Evolutionary conservation across 2,888 invertebrate genomes (phyloP).

Genomic region (Strigamia transsilvanica): DNA sequence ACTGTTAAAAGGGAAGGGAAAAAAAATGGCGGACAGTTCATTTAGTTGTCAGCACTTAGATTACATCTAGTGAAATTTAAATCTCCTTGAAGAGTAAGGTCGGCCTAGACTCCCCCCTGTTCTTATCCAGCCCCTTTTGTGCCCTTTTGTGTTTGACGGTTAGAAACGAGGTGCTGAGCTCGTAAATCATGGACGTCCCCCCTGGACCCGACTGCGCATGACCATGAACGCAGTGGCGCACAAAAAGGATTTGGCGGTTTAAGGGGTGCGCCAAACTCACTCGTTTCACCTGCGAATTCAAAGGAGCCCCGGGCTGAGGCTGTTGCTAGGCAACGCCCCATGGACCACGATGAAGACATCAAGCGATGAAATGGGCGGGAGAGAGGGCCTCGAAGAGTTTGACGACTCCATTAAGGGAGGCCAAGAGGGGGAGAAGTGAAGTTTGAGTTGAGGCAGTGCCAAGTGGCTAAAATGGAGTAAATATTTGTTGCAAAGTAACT

Average conservation of each 20-base stretch:
- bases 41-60: slow-evolving; percentile 44
- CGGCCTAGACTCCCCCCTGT: slow-evolving; percentile 28
- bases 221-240: slow-evolving; percentile 39
- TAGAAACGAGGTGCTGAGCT: slow-evolving; percentile 40
- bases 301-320: neutral
- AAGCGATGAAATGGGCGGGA: slow-evolving; percentile 44
- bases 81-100: neutral
- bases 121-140: slow-evolving; percentile 42
- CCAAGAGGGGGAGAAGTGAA: slow-evolving; percentile 37
- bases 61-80: slow-evolving; percentile 15
- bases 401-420: slow-evolving; percentile 36
- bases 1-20: neutral
- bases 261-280: slow-evolving; percentile 26
- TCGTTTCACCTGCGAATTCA: slow-evolving; percentile 10
- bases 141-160: slow-evolving; percentile 44
- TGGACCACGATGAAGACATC: slow-evolving; percentile 26
- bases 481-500: slow-evolving; percentile 42
- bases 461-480: slow-evolving; percentile 17
- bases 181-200: slow-evolving; percentile 22
- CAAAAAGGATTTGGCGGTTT: slow-evolving; percentile 36
- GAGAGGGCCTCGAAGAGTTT: slow-evolving; percentile 20
- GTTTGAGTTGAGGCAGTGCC: slow-evolving; percentile 5
- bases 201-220: neutral
- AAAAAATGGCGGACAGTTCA: slow-evolving; percentile 16
- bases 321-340: slow-evolving; percentile 13